Percentiles rank a stretch among this genome's conserved stretches.
phyloP scores from a whole-genome alignment of 1,140 invertebrate genomes.

The Cotesia glomerata region DNA sequence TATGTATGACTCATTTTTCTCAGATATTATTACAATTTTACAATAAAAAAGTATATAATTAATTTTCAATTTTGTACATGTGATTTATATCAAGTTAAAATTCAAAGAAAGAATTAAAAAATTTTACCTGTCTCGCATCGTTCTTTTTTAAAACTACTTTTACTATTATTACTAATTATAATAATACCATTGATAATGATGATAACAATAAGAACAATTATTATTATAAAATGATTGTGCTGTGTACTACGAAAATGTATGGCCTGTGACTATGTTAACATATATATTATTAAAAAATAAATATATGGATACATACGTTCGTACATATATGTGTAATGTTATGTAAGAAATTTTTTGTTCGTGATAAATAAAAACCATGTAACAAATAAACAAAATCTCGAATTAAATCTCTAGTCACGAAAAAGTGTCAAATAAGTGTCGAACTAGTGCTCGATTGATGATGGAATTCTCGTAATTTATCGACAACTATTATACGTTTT shows the following conservation, averaged over 20 bases:
- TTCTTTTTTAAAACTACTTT: no score
- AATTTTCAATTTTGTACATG: no score
- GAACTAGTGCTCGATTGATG: slow-evolving; percentile 18
- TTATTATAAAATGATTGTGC: slow-evolving; percentile 60
- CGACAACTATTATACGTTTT: not conserved
- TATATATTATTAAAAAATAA: slow-evolving; percentile 43
- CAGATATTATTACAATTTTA: no score
- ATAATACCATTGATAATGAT: slow-evolving; percentile 40
- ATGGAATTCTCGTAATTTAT: not conserved
- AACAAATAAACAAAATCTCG: not conserved
- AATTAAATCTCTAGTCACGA: not conserved
- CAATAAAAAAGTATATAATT: no score
- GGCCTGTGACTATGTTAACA: slow-evolving; percentile 61
- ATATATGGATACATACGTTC: slow-evolving; percentile 29
- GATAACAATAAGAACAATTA: slow-evolving; percentile 52
- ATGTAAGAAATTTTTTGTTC: slow-evolving; percentile 53
- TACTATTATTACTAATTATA: no score
- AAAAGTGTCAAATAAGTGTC: slow-evolving; percentile 15
- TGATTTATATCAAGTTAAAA: no score
- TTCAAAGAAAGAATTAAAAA: no score
- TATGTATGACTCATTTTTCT: no score
- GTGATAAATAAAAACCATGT: slow-evolving; percentile 22
- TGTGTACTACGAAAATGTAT: slow-evolving; percentile 63
- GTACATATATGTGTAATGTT: slow-evolving; percentile 53
- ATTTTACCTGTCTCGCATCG: no score